Base-by-base conservation (phyloP, 2,113 vertebrate species). In the Casuarius casuarius region DNA sequence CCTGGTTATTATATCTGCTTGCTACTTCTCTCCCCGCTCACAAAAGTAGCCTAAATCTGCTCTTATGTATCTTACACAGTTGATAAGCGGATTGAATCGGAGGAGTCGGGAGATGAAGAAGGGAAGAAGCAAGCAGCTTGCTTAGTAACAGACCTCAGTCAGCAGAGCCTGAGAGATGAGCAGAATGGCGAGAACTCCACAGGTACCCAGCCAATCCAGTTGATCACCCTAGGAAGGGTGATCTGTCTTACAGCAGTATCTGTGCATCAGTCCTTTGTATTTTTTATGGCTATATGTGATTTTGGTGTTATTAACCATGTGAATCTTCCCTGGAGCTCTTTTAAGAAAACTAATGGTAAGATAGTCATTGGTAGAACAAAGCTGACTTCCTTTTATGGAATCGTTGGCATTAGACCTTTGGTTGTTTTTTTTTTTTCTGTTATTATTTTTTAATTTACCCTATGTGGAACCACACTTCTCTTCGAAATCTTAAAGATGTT, bases 91-190 rank as follows among this genome's bases (percentile, higher is more conserved):
- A 98, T 98, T 5, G 99, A 99, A 67, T 99, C 99, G 0, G 99
- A 99, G 97, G 99, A 99, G 92, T 99, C 99, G 0, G 99, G 99
- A 2, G 99, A 99, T 19, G 99, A 99, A 90, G 99, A 99, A 56
- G 99, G 98, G 84, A 99, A 98, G 97, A 99, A 98, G 93, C 97
- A 99, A 83, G 95, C 98, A 79, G 48, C 98, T 88, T 71, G 98
- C 97, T 71, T 99, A 16, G 99, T 99, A 29, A 92, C 99, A 22
- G 99, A 99, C 40, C 98, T 98, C 78, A 99, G 98, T 28, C 90
- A 97, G 75, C 98, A 98, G 84, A 98, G 98, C 96, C 97, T 98
- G 92, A 89, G 96, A 66, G 98, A 98, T 14, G 97, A 98, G 58
- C 97, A 96, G 94, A 98, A 98, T 35, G 97, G 62, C 4, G 95